phyloP scores from a whole-genome alignment of 1,140 invertebrate species.

The Drusus annulatus region DNA sequence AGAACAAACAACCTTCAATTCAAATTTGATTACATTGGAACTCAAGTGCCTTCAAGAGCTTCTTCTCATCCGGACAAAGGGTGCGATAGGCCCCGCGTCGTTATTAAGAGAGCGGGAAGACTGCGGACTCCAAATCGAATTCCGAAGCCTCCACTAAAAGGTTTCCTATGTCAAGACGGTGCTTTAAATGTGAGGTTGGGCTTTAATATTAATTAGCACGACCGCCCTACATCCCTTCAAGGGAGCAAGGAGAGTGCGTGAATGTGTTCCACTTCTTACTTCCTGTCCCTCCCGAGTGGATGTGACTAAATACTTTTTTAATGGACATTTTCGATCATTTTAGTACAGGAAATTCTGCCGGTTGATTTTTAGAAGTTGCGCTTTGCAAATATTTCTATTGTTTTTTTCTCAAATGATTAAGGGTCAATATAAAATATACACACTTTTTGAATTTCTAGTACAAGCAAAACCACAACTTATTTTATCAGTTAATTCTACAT shows the following conservation, averaged over 20 bases:
- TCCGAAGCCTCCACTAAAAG: slow-evolving; percentile 56
- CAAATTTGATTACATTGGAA: slow-evolving; percentile 23
- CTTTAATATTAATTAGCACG: slow-evolving; percentile 58
- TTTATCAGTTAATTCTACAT: too few relatives aligned
- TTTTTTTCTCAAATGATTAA: too few relatives aligned
- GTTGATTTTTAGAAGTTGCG: too few relatives aligned
- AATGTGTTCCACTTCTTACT: not conserved
- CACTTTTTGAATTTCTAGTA: too few relatives aligned
- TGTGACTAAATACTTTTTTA: not conserved
- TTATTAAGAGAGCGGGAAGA: slow-evolving; percentile 33
- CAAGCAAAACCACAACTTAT: too few relatives aligned
- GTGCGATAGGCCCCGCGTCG: not conserved
- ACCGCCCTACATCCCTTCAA: slow-evolving; percentile 1
- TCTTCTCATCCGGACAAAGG: slow-evolving; percentile 19
- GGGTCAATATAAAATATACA: too few relatives aligned
- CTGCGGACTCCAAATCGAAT: slow-evolving; percentile 54
- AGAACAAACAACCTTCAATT: not conserved
- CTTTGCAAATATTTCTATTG: too few relatives aligned
- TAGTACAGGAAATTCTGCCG: not conserved
- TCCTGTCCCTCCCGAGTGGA: too few relatives aligned
- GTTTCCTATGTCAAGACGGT: slow-evolving; percentile 53
- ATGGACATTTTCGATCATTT: slow-evolving; percentile 24
- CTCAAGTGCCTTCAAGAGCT: not conserved
- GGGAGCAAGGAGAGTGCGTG: not conserved
- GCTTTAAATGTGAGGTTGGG: slow-evolving; percentile 56